phyloP scores from a whole-genome alignment of 1,140 invertebrate species.

The Hirudo medicinalis region DNA sequence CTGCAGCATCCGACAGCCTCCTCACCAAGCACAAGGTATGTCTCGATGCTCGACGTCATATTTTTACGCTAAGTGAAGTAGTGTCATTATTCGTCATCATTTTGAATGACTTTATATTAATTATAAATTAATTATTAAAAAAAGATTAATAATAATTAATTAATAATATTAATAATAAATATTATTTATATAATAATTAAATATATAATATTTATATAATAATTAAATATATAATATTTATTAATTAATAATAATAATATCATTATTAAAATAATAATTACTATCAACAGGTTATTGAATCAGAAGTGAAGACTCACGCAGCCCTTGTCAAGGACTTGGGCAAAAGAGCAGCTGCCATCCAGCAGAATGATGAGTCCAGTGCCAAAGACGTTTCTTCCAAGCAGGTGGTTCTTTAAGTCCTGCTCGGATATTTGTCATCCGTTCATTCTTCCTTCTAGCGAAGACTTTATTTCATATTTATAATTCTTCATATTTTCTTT shows the following conservation, averaged over 20 bases:
- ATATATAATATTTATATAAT: no score
- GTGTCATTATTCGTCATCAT: no score
- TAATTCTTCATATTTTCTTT: no score
- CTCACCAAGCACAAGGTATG: conserved; percentile 91
- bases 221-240: no score
- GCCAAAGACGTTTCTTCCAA: conserved; percentile 62
- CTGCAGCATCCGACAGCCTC: conserved; percentile 87
- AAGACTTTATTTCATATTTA: no score
- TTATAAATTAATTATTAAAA: no score
- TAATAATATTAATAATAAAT: no score
- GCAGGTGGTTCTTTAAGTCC: conserved; percentile 46
- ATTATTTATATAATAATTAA: neutral
- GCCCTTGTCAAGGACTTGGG: conserved; percentile 84
- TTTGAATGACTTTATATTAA: no score
- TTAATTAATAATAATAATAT: no score
- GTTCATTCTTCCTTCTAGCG: no score
- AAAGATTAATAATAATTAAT: no score
- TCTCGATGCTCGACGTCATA: neutral
- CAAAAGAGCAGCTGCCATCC: conserved; percentile 64
- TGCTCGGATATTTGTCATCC: no score
- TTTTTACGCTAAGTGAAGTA: neutral
- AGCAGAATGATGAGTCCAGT: conserved; percentile 55
- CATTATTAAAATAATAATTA: neutral
- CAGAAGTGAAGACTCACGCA: conserved; percentile 82
- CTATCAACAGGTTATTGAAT: conserved; percentile 61